A percentile compares a stretch with the other conserved stretches of the same genome.
phyloP scores from a whole-genome alignment of 2,888 invertebrate species.

The Volucella bombylans region DNA sequence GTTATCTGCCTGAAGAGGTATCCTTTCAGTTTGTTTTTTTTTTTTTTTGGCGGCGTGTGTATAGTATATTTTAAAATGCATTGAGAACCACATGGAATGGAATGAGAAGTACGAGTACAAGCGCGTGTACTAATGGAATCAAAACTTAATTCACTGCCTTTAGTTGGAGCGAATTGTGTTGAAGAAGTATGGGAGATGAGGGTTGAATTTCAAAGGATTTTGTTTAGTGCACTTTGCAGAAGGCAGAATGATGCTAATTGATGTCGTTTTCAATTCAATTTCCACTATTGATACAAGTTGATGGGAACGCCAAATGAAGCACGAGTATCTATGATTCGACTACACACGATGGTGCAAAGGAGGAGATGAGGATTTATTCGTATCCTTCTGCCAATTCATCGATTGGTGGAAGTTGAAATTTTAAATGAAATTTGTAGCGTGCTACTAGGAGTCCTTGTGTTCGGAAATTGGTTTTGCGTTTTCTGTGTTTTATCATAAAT shows the following conservation, averaged over 20 bases:
- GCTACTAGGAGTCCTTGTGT: constrained; percentile 7
- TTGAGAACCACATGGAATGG: not conserved
- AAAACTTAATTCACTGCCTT: constrained; percentile 54
- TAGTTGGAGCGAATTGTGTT: not conserved
- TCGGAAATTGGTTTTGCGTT: too few relatives aligned
- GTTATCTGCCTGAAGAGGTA: constrained; percentile 35
- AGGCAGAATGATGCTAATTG: constrained; percentile 56
- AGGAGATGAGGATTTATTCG: constrained; percentile 1
- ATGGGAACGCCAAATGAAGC: constrained; percentile 52
- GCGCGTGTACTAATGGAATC: constrained; percentile 69
- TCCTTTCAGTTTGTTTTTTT: not conserved
- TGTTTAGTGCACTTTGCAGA: constrained; percentile 8
- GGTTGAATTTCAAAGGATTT: constrained; percentile 7
- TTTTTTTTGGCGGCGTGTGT: not conserved
- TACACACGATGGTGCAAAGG: not conserved
- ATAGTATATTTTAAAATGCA: too few relatives aligned
- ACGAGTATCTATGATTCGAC: not conserved
- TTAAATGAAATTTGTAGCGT: constrained; percentile 48
- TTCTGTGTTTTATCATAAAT: too few relatives aligned
- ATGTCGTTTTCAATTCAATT: constrained; percentile 67
- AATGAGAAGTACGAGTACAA: constrained; percentile 31
- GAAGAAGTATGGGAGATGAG: not conserved
- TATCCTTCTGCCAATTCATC: constrained; percentile 51
- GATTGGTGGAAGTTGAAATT: constrained; percentile 49
- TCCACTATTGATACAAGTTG: constrained; percentile 45